Conservation (phyloP, 2,888 invertebrate genomes). For the Ernsta delagoae region DNA sequence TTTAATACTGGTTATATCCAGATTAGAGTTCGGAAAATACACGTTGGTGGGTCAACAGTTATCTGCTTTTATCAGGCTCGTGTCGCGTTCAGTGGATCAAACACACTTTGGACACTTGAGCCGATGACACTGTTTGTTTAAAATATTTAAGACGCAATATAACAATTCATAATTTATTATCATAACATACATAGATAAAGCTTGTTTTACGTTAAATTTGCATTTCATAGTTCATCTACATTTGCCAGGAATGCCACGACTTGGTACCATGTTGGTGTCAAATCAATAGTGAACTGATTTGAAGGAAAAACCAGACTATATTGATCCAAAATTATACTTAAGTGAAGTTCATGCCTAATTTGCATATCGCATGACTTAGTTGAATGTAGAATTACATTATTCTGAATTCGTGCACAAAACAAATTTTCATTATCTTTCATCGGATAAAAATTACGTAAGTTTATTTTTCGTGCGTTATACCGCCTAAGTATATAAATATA, state of each 20-base stretch:
- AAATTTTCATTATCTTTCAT: conserved; percentile 18
- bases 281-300: not conserved
- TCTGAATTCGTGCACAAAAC: conserved; percentile 20
- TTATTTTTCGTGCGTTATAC: too few relatives aligned
- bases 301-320: not conserved
- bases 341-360: conserved; percentile 11
- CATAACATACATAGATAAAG: not conserved
- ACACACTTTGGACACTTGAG: not conserved
- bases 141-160: conserved; percentile 4
- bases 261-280: too few relatives aligned
- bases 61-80: conserved; percentile 14
- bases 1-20: conserved; percentile 12
- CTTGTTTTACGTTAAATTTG: not conserved
- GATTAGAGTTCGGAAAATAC: conserved; percentile 15
- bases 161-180: not conserved
- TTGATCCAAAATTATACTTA: not conserved
- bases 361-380: conserved; percentile 29
- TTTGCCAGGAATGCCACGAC: not conserved
- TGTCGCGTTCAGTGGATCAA: conserved; percentile 19
- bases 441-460: conserved; percentile 13
- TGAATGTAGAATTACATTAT: conserved; percentile 15
- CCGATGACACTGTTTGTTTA: conserved; percentile 16
- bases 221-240: not conserved
- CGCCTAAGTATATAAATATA: too few relatives aligned
- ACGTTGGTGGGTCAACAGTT: conserved; percentile 11